A percentile compares a stretch with the other conserved stretches of the same genome.
Conservation (phyloP, 1,140 invertebrate species). For the Galleria mellonella region DNA sequence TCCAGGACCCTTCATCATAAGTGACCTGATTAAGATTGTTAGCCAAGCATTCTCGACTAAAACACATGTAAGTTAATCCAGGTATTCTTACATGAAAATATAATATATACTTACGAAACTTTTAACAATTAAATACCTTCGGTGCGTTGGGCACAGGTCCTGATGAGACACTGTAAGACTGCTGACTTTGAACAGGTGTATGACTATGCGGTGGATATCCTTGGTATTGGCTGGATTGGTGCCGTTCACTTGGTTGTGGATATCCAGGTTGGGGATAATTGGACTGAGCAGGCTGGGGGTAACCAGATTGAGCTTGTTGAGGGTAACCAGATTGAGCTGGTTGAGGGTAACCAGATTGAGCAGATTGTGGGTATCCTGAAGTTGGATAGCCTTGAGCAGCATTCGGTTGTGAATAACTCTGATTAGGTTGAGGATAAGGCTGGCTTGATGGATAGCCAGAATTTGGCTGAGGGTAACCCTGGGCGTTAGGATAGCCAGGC, state of each 20-base stretch:
- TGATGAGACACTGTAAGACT: constrained; percentile 28
- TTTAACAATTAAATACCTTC: constrained; percentile 15
- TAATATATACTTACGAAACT: too few species aligned
- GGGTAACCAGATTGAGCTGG: constrained; percentile 33
- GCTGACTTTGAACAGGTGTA: constrained; percentile 22
- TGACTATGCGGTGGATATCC: constrained; percentile 17
- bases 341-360: constrained; percentile 24
- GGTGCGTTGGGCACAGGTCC: constrained; percentile 19
- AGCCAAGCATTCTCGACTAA: too few species aligned
- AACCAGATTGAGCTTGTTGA: constrained; percentile 18
- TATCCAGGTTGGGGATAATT: constrained; percentile 31
- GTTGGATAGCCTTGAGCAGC: constrained; percentile 13
- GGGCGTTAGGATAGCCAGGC: constrained; percentile 18
- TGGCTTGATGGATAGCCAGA: constrained; percentile 10
- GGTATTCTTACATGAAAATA: too few species aligned
- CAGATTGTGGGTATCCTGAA: constrained; percentile 22
- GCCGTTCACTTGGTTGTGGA: constrained; percentile 5
- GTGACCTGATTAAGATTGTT: too few species aligned
- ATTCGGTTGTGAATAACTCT: constrained; percentile 16
- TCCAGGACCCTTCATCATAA: too few species aligned
- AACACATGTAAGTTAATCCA: too few species aligned
- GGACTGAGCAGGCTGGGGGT: constrained; percentile 27
- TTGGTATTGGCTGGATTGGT: constrained; percentile 20
- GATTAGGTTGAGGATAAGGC: constrained; percentile 27
- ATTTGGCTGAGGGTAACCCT: constrained; percentile 23